These are phyloP conservation scores for Corydoras sp. DNA, from an alignment of 2,113 vertebrate genomes.

Conservation along the genomic window DNA sequence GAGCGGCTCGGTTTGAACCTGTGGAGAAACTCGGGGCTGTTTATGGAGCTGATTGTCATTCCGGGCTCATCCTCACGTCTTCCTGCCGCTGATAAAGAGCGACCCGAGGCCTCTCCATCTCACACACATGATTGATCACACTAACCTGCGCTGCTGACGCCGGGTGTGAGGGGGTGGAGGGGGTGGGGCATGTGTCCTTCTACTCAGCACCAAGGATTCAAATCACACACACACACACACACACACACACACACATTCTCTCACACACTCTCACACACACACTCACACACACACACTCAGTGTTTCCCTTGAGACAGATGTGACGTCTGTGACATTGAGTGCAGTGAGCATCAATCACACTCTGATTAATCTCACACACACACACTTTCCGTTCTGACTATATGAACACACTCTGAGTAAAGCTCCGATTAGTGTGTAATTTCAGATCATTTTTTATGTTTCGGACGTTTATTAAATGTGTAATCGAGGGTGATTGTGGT, in stretches of 20 bases:
- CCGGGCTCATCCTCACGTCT: constrained; percentile 61
- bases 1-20: background rate
- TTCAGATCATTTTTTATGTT: too few relatives aligned
- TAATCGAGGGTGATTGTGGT: too few relatives aligned
- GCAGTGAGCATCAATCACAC: constrained; percentile 48
- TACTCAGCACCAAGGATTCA: constrained; percentile 47
- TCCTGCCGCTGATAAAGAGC: constrained; percentile 64
- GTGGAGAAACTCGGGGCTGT: constrained; percentile 3
- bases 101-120: constrained; percentile 58
- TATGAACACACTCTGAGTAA: background rate
- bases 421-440: too few relatives aligned
- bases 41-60: constrained; percentile 59
- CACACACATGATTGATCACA: constrained; percentile 59
- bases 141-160: constrained; percentile 42
- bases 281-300: constrained; percentile 36
- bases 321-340: constrained; percentile 56
- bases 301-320: constrained; percentile 58
- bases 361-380: background rate
- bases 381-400: background rate
- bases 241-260: constrained; percentile 34
- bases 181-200: constrained; percentile 49
- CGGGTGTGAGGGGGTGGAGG: constrained; percentile 42
- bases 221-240: constrained; percentile 41
- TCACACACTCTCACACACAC: too few relatives aligned
- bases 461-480: too few relatives aligned